These are phyloP conservation scores for Notocelia uddmanniana DNA, from an alignment of 2,888 invertebrate genomes.

Conservation along the genomic window DNA sequence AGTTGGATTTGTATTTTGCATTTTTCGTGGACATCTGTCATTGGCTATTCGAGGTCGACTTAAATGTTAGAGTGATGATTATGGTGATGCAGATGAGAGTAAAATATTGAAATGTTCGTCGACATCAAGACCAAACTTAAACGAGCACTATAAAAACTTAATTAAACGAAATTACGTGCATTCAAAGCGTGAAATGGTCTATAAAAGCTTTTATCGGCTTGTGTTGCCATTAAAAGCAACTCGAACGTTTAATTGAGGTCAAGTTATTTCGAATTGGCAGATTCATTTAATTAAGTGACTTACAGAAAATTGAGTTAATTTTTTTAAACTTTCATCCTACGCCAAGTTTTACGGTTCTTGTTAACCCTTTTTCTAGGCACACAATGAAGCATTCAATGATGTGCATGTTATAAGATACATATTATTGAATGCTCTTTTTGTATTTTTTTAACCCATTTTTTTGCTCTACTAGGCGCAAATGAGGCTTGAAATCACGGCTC, in stretches of 20 bases:
- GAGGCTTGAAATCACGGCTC: too few species aligned
- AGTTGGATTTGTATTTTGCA: too few species aligned
- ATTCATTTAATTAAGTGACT: constrained; percentile 20
- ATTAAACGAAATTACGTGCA: constrained; percentile 18
- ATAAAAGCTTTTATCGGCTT: constrained; percentile 26
- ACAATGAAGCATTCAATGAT: too few species aligned
- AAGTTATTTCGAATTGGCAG: constrained; percentile 17
- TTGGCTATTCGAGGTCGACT: too few species aligned
- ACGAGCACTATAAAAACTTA: not conserved
- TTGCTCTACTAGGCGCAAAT: too few species aligned
- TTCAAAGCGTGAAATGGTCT: constrained; percentile 1
- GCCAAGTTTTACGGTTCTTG: not conserved
- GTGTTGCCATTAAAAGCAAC: constrained; percentile 10
- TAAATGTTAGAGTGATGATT: too few species aligned
- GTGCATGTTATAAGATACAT: too few species aligned
- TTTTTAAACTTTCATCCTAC: not conserved
- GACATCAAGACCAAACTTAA: not conserved
- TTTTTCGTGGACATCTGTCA: too few species aligned
- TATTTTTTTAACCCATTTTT: too few species aligned
- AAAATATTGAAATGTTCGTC: not conserved
- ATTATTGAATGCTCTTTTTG: too few species aligned
- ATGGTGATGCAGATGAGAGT: too few species aligned
- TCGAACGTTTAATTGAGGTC: not conserved
- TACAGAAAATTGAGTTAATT: not conserved
- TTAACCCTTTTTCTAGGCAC: too few species aligned